Evolutionary conservation across 2,113 vertebrate genomes (phyloP).

Genomic region (Silurus asotus): DNA sequence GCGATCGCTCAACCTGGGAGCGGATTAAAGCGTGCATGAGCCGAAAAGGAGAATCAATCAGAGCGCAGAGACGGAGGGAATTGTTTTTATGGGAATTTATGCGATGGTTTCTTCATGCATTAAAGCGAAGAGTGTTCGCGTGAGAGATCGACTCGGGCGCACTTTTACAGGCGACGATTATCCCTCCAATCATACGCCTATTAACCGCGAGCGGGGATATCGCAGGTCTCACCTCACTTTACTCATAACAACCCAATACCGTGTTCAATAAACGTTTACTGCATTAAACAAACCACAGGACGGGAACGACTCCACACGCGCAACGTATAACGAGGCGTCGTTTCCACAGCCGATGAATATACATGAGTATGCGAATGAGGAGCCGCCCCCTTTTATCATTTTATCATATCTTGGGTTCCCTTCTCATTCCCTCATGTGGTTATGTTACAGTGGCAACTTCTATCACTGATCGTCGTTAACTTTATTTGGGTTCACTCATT

Average conservation of each 20-base stretch:
- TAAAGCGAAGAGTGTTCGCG: neutral
- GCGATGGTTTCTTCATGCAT: neutral
- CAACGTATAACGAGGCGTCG: neutral
- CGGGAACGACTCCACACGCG: neutral
- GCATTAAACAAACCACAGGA: neutral
- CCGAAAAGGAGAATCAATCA: neutral
- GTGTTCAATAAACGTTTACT: neutral
- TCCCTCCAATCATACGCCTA: neutral
- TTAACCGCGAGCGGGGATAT: neutral
- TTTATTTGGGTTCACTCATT: no score
- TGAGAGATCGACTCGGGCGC: neutral
- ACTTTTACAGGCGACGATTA: neutral
- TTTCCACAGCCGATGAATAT: neutral
- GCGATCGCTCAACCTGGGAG: neutral
- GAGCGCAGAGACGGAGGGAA: conserved; percentile 24
- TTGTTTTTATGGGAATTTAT: conserved; percentile 3
- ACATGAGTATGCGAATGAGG: no score
- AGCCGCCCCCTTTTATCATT: neutral
- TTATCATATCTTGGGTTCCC: no score
- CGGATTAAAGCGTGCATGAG: neutral
- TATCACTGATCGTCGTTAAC: no score
- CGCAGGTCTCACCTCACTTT: neutral
- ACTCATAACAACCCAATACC: neutral
- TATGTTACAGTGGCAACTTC: no score
- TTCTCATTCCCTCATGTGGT: no score